Conservation (phyloP, 2,888 invertebrate species). For the Mamestra brassicae region DNA sequence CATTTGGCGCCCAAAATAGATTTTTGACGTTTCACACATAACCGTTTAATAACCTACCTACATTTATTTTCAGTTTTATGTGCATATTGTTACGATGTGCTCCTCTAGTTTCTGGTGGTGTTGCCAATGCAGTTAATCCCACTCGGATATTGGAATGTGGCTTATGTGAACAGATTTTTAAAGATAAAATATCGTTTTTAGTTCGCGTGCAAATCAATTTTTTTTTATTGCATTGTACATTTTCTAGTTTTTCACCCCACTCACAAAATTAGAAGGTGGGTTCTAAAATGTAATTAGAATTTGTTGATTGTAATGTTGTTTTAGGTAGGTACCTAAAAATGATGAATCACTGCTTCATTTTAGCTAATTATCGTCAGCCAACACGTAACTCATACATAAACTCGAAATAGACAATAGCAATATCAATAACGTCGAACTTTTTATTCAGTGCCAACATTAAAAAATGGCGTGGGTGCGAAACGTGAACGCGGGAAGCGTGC, state of each 20-base stretch:
- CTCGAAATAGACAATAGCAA: slow-evolving; percentile 56
- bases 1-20: slow-evolving; percentile 58
- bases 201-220: slow-evolving; percentile 15
- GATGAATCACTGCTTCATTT: slow-evolving; percentile 19
- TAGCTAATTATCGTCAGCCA: slow-evolving; percentile 42
- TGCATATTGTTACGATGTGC: slow-evolving; percentile 1
- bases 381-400: slow-evolving; percentile 46
- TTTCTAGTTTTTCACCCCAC: slow-evolving; percentile 3
- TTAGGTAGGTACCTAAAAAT: slow-evolving; percentile 15
- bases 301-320: neutral
- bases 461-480: slow-evolving; percentile 76
- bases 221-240: neutral
- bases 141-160: slow-evolving; percentile 2
- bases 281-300: slow-evolving; percentile 5
- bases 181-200: neutral
- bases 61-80: slow-evolving; percentile 1
- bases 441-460: slow-evolving; percentile 68
- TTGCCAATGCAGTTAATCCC: slow-evolving; percentile 6
- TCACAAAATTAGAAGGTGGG: neutral
- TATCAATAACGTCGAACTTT: slow-evolving; percentile 56
- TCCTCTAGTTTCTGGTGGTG: neutral
- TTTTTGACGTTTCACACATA: slow-evolving; percentile 33
- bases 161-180: neutral
- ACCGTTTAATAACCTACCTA: slow-evolving; percentile 3
- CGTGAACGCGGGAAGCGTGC: slow-evolving; percentile 78